Conservation (phyloP, 2,888 invertebrate species). For the Melolontha melolontha region DNA sequence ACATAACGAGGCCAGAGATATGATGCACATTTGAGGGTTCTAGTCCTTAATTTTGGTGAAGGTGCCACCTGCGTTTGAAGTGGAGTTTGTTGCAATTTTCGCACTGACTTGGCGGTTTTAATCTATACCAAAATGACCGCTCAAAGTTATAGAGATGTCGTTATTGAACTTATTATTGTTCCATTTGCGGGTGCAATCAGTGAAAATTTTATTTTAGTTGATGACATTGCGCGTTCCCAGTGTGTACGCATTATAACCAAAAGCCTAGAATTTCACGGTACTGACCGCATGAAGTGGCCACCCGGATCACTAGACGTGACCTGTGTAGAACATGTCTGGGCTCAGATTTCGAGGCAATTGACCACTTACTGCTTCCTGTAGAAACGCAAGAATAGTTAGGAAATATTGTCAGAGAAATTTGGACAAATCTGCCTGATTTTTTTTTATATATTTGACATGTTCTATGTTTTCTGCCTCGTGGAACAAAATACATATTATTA, state of each 20-base stretch:
- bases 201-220: too few relatives aligned
- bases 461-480: too few relatives aligned
- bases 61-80: not conserved
- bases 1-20: too few relatives aligned
- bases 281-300: not conserved
- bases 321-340: not conserved
- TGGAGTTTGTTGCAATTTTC: not conserved
- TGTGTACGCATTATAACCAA: not conserved
- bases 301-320: not conserved
- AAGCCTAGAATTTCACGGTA: too few relatives aligned
- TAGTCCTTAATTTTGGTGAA: slow-evolving; percentile 5
- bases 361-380: slow-evolving; percentile 4
- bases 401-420: slow-evolving; percentile 11
- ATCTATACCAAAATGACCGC: not conserved
- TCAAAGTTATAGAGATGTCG: slow-evolving; percentile 7
- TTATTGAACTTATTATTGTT: too few relatives aligned
- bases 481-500: too few relatives aligned
- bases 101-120: slow-evolving; percentile 4
- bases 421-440: too few relatives aligned
- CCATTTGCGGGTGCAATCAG: too few relatives aligned
- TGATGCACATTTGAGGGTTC: too few relatives aligned
- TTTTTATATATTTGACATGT: too few relatives aligned
- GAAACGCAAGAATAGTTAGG: not conserved
- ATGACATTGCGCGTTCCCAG: not conserved
- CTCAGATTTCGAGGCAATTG: not conserved